Evolutionary conservation across 2,888 invertebrate genomes (phyloP).

Genomic region (Leptinotarsa juncta): DNA sequence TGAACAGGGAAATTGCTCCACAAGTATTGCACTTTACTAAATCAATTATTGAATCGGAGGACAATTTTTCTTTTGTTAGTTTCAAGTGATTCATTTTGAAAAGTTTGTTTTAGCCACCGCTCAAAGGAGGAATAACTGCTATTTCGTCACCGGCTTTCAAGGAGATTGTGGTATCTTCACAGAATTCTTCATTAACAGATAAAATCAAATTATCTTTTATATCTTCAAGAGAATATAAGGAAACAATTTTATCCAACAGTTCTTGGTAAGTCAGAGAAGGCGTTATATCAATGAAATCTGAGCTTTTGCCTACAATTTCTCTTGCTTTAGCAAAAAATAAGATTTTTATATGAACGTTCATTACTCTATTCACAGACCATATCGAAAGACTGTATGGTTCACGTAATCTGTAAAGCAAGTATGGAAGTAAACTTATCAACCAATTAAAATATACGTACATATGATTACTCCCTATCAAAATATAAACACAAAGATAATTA

Average conservation of each 20-base stretch:
- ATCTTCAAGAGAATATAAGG: slow-evolving; percentile 73
- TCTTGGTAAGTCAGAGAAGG: slow-evolving; percentile 69
- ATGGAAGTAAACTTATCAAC: too few species aligned
- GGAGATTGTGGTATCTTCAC: slow-evolving; percentile 67
- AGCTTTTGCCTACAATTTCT: slow-evolving; percentile 79
- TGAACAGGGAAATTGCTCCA: slow-evolving; percentile 90
- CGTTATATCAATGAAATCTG: slow-evolving; percentile 69
- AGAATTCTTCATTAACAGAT: slow-evolving; percentile 87
- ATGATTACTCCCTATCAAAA: too few species aligned
- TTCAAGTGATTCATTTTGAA: slow-evolving; percentile 76
- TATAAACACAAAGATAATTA: too few species aligned
- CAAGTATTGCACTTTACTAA: slow-evolving; percentile 78
- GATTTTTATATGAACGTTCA: slow-evolving; percentile 73
- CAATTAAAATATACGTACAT: too few species aligned
- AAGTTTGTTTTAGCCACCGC: slow-evolving; percentile 78
- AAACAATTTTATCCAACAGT: slow-evolving; percentile 73
- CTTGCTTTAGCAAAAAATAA: slow-evolving; percentile 92
- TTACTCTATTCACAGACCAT: slow-evolving; percentile 32
- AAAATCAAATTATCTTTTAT: slow-evolving; percentile 80
- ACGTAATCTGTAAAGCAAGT: too few species aligned
- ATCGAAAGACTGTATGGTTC: not conserved
- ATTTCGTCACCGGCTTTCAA: slow-evolving; percentile 81
- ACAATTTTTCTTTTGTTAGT: slow-evolving; percentile 75
- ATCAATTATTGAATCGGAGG: slow-evolving; percentile 75
- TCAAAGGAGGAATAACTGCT: slow-evolving; percentile 93